Conservation (phyloP, 2,888 invertebrate genomes). For the Brenthis hecate region DNA sequence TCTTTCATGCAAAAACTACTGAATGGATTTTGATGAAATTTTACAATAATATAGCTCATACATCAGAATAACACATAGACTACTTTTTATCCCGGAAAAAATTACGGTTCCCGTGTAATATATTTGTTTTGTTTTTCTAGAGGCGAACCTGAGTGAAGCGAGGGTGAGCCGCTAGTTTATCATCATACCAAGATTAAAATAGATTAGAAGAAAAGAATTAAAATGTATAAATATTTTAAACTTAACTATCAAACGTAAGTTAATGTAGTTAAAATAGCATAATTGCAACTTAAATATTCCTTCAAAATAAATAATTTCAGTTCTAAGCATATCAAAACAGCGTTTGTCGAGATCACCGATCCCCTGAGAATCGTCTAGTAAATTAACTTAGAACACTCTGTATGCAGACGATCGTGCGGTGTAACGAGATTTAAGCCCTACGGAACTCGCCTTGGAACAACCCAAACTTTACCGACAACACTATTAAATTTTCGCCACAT, state of each 20-base stretch:
- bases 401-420: conserved; percentile 72
- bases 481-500: conserved; percentile 23
- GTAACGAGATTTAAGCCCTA: conserved; percentile 72
- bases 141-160: no score
- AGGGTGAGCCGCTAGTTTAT: no score
- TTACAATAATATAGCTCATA: no score
- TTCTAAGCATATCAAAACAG: conserved; percentile 62
- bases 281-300: conserved; percentile 34
- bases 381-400: conserved; percentile 77
- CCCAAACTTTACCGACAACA: conserved; percentile 30
- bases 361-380: conserved; percentile 64
- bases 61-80: no score
- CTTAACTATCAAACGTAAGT: not conserved
- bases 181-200: no score
- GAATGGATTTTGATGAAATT: no score
- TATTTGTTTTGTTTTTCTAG: no score
- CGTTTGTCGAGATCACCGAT: conserved; percentile 61
- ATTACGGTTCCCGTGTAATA: no score
- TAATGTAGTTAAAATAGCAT: conserved; percentile 25
- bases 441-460: conserved; percentile 45
- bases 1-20: no score
- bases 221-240: not conserved
- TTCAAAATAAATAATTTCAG: conserved; percentile 54
- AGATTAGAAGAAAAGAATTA: no score
- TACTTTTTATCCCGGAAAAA: no score